Percentiles rank a stretch among this genome's conserved stretches.
phyloP scores from a whole-genome alignment of 2,888 invertebrate species.

The Melinopterus prodromus region DNA sequence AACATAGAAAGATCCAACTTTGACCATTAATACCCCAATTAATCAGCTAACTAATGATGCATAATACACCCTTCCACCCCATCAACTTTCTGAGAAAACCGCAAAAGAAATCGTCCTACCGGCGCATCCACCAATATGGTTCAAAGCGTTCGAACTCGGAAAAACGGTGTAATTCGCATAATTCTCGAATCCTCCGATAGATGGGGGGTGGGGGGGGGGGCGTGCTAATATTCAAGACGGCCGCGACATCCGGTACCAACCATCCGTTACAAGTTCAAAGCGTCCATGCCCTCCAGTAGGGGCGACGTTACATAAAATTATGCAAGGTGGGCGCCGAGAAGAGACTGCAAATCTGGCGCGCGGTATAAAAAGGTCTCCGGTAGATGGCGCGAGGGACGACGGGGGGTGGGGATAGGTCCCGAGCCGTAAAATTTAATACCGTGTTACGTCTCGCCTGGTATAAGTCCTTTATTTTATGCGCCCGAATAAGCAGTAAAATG shows the following conservation, averaged over 20 bases:
- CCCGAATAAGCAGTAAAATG: constrained; percentile 20
- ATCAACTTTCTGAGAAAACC: too few relatives aligned
- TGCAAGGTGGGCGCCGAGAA: neutral
- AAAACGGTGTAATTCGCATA: neutral
- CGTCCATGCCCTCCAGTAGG: too few relatives aligned
- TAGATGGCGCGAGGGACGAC: neutral
- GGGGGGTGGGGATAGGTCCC: neutral
- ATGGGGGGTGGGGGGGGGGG: neutral
- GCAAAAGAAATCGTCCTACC: neutral
- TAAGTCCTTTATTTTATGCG: constrained; percentile 25
- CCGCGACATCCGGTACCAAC: neutral
- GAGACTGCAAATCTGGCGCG: neutral
- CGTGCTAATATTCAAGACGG: neutral
- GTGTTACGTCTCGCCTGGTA: constrained; percentile 13
- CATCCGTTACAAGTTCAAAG: neutral
- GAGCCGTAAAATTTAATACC: constrained; percentile 21
- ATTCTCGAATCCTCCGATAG: neutral
- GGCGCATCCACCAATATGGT: neutral
- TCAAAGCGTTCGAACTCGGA: neutral
- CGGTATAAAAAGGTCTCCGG: neutral
- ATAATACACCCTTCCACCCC: too few relatives aligned
- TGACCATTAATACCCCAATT: too few relatives aligned
- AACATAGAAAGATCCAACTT: too few relatives aligned
- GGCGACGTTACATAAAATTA: neutral
- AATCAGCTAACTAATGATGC: too few relatives aligned